phyloP scores from a whole-genome alignment of 2,113 vertebrate species.

The Tursiops truncatus region DNA sequence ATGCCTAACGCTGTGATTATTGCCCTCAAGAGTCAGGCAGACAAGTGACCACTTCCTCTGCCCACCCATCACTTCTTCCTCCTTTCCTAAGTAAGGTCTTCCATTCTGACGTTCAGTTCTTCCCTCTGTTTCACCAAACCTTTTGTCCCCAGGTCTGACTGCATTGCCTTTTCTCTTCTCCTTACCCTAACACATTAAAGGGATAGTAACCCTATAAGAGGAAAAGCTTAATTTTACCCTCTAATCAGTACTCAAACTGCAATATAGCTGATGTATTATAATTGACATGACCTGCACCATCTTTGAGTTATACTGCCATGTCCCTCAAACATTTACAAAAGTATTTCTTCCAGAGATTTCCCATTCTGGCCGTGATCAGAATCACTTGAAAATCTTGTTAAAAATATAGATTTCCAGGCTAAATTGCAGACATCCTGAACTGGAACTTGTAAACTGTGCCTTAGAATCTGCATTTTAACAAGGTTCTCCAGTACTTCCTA shows the following conservation, averaged over 20 bases:
- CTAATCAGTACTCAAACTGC: not conserved
- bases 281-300: not conserved
- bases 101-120: not conserved
- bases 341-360: not conserved
- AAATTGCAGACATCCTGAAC: not conserved
- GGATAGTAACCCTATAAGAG: not conserved
- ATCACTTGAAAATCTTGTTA: not conserved
- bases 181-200: not conserved
- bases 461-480: not conserved
- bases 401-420: not conserved
- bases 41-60: not conserved
- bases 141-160: not conserved
- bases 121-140: not conserved
- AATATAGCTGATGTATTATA: not conserved
- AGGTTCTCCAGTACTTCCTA: not conserved
- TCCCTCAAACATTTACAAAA: not conserved
- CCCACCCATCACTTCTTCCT: not conserved
- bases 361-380: not conserved
- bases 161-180: not conserved
- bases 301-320: not conserved
- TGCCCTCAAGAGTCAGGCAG: not conserved
- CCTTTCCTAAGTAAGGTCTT: not conserved
- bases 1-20: not conserved
- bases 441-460: not conserved
- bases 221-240: slow-evolving; percentile 23